Conservation (phyloP, 2,797 vertebrate genomes). For the Coranthus polyacanthus region DNA sequence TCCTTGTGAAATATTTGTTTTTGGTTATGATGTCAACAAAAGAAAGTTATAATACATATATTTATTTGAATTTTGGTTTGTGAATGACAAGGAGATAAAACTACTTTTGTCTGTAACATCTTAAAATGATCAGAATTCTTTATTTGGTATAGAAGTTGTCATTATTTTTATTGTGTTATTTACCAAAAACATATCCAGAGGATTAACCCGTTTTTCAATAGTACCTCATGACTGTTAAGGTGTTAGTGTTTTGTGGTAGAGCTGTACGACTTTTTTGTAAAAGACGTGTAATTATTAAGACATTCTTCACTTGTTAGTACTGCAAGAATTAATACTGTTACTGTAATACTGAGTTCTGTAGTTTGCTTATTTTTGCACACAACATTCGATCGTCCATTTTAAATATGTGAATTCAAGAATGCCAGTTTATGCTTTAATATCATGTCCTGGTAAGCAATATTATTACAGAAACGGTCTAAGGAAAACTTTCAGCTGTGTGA, state of each 20-base stretch:
- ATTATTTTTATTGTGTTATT: slow-evolving; percentile 10
- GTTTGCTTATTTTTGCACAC: slow-evolving; percentile 74
- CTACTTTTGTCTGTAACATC: slow-evolving; percentile 18
- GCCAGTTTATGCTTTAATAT: slow-evolving; percentile 31
- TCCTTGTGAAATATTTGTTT: slow-evolving; percentile 72
- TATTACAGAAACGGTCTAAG: slow-evolving; percentile 28
- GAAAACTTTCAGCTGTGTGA: slow-evolving; percentile 39
- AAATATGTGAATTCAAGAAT: slow-evolving; percentile 35
- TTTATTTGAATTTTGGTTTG: slow-evolving; percentile 47
- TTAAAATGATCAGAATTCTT: slow-evolving; percentile 16
- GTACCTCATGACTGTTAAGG: slow-evolving; percentile 34
- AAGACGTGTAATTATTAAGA: slow-evolving; percentile 29
- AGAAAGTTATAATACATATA: slow-evolving; percentile 41
- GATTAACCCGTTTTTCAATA: slow-evolving; percentile 20
- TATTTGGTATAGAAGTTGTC: slow-evolving; percentile 32
- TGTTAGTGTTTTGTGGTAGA: slow-evolving; percentile 46
- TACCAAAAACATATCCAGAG: slow-evolving; percentile 14
- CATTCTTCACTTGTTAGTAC: slow-evolving; percentile 20
- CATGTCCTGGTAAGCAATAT: slow-evolving; percentile 69
- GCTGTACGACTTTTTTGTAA: slow-evolving; percentile 33
- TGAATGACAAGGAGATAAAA: slow-evolving; percentile 28
- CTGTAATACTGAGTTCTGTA: slow-evolving; percentile 14
- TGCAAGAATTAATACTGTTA: slow-evolving; percentile 32
- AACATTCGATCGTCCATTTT: slow-evolving; percentile 85
- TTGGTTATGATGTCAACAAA: slow-evolving; percentile 49